phyloP scores from a whole-genome alignment of 2,113 vertebrate species.

The Bubalus kerabau region DNA sequence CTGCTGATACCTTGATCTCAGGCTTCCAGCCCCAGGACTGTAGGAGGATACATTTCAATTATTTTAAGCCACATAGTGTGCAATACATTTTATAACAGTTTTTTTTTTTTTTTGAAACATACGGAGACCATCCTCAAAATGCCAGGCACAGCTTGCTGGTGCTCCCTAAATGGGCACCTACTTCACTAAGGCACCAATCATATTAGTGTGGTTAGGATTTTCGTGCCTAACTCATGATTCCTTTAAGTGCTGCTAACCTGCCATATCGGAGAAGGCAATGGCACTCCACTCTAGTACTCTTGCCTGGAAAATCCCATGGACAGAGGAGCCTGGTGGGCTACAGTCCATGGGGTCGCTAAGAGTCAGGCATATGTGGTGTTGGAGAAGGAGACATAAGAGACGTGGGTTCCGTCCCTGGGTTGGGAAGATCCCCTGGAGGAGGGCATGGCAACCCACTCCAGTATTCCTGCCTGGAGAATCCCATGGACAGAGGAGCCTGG shows the following conservation, averaged over 20 bases:
- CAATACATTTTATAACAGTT: neutral
- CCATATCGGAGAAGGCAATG: too few species aligned
- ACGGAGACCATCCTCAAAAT: neutral
- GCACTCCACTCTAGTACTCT: too few species aligned
- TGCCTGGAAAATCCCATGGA: too few species aligned
- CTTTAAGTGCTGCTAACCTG: neutral
- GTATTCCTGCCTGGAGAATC: too few species aligned
- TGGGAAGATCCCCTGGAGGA: too few species aligned
- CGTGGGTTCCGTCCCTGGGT: too few species aligned
- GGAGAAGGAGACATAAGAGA: too few species aligned
- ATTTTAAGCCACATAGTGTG: neutral
- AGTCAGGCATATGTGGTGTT: too few species aligned
- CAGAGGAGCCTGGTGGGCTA: too few species aligned
- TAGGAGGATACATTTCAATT: neutral
- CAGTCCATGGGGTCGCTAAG: too few species aligned
- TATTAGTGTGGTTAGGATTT: neutral
- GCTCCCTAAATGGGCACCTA: neutral
- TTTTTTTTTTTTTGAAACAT: neutral
- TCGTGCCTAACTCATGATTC: neutral
- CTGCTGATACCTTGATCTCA: neutral
- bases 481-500: too few species aligned
- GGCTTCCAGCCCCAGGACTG: neutral
- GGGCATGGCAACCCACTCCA: too few species aligned
- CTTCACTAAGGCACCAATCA: neutral
- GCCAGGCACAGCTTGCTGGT: neutral